Base-by-base conservation (phyloP, 2,797 vertebrate genomes). In the Mus caroli region DNA sequence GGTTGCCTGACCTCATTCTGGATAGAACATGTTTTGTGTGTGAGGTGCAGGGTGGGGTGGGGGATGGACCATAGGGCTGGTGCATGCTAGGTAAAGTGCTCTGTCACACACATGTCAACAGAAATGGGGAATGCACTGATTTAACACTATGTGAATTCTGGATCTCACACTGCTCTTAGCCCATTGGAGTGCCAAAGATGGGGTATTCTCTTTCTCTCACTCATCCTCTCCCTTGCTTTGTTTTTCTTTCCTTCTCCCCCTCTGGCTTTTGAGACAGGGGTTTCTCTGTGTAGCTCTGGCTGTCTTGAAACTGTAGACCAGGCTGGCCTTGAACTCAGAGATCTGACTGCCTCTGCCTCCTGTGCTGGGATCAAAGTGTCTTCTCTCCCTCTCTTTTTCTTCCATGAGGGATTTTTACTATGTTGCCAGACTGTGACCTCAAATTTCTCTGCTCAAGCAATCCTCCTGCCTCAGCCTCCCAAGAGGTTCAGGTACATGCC, bases 151-250 rank as follows among this genome's bases (percentile, higher is more conserved):
- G 17, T 20, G 56, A 93, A 46, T 77, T 43, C 64, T 73, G 79
- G 95, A 12, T 91, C 76, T 84, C 50, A 52, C 24, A 50, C 11
- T 56, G 75, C 4, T 67, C 67, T 14, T 31, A 73, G n/a, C 71
- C 67, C 43, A 52, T 69, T 54, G 34, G 62, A 54, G 20, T 22
- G n/a, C 26, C 8, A 24, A 80, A 46, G 54, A 46, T 26, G 58
- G 22, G 58, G 22, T 15, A 58, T 15, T 56, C 34, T 40, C 20
- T 22, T 37, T 12, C n/a, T 73, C 0, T 15, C 20, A 3, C 20
- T 14, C 2, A 7, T 3, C 2, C 3, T 26, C 6, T 13, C 0
- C 2, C 14, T 40, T 24, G 6, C 2, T 17, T 19, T 20, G 12
- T 34, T 67, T 67, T 5, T 7, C 6, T 13, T 1, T 12, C 22